These are phyloP conservation scores for Apeltes quadracus DNA, from an alignment of 2,113 vertebrate species.

Conservation along the genomic window DNA sequence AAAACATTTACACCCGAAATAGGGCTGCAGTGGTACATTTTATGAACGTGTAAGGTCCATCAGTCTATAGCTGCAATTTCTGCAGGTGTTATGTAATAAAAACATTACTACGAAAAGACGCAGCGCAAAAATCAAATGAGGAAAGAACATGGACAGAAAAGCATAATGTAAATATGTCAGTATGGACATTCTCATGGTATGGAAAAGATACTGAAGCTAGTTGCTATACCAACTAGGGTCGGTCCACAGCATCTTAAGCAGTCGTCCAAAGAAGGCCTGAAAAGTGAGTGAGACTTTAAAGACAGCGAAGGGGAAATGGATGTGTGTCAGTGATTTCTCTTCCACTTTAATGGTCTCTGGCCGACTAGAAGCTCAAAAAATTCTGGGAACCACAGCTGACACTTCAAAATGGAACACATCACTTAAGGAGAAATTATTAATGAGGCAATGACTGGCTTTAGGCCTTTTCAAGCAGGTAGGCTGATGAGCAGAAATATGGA, in stretches of 20 bases:
- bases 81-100: conserved; percentile 51
- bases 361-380: conserved; percentile 32
- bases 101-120: conserved; percentile 53
- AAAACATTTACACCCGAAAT: conserved; percentile 36
- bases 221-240: conserved; percentile 72
- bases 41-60: conserved; percentile 23
- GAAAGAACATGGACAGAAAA: too few relatives aligned
- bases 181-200: conserved; percentile 30
- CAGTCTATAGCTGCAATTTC: conserved; percentile 27
- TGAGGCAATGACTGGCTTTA: conserved; percentile 37
- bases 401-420: conserved; percentile 56
- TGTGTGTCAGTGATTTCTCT: conserved; percentile 13
- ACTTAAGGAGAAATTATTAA: conserved; percentile 45
- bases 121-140: too few relatives aligned
- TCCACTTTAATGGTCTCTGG: background rate
- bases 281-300: conserved; percentile 56
- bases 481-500: conserved; percentile 7
- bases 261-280: conserved; percentile 37
- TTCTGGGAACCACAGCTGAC: conserved; percentile 31
- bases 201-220: conserved; percentile 48
- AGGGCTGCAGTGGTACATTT: conserved; percentile 25
- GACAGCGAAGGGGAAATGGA: conserved; percentile 20
- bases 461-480: background rate
- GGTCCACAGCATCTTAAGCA: conserved; percentile 34
- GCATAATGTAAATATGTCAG: conserved; percentile 32